Percentiles rank a stretch among this genome's conserved stretches.
Evolutionary conservation across 2,797 vertebrate species (phyloP).

Genomic region (Cynopterus sphinx): DNA sequence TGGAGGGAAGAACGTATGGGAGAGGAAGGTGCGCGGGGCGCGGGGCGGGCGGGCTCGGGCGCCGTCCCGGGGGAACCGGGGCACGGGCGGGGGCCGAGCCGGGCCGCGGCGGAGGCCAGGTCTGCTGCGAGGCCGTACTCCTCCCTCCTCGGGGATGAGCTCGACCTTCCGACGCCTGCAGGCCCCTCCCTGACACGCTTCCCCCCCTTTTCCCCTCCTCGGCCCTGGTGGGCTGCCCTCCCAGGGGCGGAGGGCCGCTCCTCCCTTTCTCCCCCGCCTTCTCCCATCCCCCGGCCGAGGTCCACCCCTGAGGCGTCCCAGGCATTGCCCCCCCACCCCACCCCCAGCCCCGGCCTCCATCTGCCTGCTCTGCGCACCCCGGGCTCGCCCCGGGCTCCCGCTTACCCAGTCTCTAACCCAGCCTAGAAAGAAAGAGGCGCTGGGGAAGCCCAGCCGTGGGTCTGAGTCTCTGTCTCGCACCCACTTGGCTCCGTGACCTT

Average conservation of each 20-base stretch:
- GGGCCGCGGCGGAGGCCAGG: not conserved
- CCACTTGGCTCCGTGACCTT: slow-evolving; percentile 62
- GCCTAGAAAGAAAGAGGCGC: not conserved
- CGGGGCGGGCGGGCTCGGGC: not conserved
- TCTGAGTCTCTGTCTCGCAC: not conserved
- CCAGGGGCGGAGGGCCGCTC: not conserved
- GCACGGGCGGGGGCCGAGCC: not conserved
- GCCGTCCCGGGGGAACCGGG: not conserved
- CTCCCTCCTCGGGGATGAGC: slow-evolving; percentile 48
- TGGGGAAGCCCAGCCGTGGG: not conserved
- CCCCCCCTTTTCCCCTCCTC: not conserved
- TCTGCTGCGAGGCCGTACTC: slow-evolving; percentile 58
- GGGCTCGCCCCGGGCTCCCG: not conserved
- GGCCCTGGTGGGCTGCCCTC: not conserved
- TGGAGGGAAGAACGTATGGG: slow-evolving; percentile 99
- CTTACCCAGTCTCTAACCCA: not conserved
- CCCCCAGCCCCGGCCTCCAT: not conserved
- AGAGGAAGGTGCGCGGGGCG: slow-evolving; percentile 92
- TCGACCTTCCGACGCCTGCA: slow-evolving; percentile 20
- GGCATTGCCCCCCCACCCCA: not conserved
- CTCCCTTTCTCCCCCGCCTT: not conserved
- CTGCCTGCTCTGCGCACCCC: not conserved
- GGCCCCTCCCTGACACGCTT: slow-evolving; percentile 55
- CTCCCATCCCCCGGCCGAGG: not conserved
- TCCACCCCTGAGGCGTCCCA: not conserved